Percentiles rank a stretch among this genome's conserved stretches.
Evolutionary conservation across 2,888 invertebrate species (phyloP).

Genomic region (Isotomurus palustris): DNA sequence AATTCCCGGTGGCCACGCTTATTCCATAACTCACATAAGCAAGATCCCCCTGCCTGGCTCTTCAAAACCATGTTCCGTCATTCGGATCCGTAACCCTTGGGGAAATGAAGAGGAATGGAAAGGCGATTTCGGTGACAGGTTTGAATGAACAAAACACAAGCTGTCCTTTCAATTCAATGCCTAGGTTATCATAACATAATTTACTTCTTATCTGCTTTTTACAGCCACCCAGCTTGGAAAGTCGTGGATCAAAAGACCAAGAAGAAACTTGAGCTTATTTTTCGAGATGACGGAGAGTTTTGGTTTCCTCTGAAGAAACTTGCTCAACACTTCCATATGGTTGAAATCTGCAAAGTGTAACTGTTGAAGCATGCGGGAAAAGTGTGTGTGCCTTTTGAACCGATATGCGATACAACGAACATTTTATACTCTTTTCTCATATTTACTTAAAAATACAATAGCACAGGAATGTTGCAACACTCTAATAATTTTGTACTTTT

Average conservation of each 20-base stretch:
- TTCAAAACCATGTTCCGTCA: not conserved
- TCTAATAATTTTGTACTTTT: too few relatives aligned
- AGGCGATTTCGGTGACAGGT: slow-evolving; percentile 5
- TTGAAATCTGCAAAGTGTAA: slow-evolving; percentile 12
- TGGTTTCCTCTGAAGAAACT: slow-evolving; percentile 1
- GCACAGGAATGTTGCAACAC: too few relatives aligned
- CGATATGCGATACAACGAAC: too few relatives aligned
- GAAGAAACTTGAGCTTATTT: not conserved
- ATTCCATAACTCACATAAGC: not conserved
- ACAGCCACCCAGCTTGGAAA: slow-evolving; percentile 4
- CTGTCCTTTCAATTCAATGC: too few relatives aligned
- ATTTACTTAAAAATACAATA: too few relatives aligned
- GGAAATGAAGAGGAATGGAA: slow-evolving; percentile 2
- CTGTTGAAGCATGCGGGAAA: too few relatives aligned
- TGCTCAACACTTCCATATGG: not conserved
- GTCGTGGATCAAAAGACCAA: slow-evolving; percentile 1
- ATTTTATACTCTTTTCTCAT: too few relatives aligned
- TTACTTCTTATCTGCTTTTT: too few relatives aligned
- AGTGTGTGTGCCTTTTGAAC: too few relatives aligned
- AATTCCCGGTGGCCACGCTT: slow-evolving; percentile 4
- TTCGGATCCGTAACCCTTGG: slow-evolving; percentile 11
- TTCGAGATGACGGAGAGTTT: slow-evolving; percentile 10
- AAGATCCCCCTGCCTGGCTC: not conserved
- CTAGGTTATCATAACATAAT: too few relatives aligned
- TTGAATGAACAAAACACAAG: not conserved